phyloP scores from a whole-genome alignment of 1,140 invertebrate genomes.

The Brachionus angularis region DNA sequence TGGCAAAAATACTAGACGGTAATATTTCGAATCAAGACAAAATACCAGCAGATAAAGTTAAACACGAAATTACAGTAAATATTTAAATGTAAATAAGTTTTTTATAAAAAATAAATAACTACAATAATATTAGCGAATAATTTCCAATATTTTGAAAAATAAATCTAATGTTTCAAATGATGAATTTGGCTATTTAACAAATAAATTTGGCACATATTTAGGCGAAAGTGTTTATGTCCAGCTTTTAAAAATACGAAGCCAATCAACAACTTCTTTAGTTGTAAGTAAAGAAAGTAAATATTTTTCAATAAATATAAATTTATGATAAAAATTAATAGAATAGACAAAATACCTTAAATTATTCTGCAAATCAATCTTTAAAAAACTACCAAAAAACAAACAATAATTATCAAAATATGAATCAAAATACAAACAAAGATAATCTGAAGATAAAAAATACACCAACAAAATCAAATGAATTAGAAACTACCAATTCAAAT shows the following conservation, averaged over 20 bases:
- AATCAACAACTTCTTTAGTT: too few species aligned
- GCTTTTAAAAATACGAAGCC: background rate
- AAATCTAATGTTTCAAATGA: background rate
- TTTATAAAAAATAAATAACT: background rate
- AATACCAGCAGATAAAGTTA: constrained; percentile 16
- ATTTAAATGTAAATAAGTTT: background rate
- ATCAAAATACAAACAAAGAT: too few species aligned
- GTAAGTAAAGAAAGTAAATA: too few species aligned
- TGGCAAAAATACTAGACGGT: constrained; percentile 10
- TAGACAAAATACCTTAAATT: too few species aligned
- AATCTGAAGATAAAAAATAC: too few species aligned
- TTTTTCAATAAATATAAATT: too few species aligned
- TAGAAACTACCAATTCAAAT: too few species aligned
- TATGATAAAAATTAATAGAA: too few species aligned
- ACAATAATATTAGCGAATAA: background rate
- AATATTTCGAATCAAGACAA: constrained; percentile 4
- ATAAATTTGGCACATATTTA: constrained; percentile 10
- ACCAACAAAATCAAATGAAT: too few species aligned
- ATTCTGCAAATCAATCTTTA: too few species aligned
- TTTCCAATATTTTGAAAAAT: background rate
- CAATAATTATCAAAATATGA: too few species aligned
- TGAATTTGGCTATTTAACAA: background rate
- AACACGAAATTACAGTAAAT: constrained; percentile 18
- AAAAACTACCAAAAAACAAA: too few species aligned
- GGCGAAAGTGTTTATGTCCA: background rate